Conservation (phyloP, 2,888 invertebrate species). For the Mythimna pallens region DNA sequence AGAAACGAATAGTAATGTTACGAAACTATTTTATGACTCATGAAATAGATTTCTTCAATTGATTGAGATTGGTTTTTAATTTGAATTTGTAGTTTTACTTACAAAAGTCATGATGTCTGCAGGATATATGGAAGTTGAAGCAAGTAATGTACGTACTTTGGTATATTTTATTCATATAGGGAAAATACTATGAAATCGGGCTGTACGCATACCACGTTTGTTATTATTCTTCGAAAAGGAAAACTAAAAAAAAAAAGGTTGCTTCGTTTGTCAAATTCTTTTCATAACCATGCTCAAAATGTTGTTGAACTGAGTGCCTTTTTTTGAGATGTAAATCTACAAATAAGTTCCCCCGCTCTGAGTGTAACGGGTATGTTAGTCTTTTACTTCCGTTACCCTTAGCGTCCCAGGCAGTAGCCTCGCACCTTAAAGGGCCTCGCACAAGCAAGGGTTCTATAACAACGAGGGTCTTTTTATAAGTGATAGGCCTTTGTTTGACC, state of each 20-base stretch:
- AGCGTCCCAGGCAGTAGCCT: too few species aligned
- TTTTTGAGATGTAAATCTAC: too few species aligned
- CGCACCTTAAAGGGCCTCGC: too few species aligned
- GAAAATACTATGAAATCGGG: slow-evolving; percentile 23
- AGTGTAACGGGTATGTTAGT: too few species aligned
- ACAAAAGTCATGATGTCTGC: slow-evolving; percentile 22
- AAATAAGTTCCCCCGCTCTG: too few species aligned
- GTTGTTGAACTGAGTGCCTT: too few species aligned
- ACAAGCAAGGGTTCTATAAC: too few species aligned
- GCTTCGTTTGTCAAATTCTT: too few species aligned
- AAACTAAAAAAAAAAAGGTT: not conserved
- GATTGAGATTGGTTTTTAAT: slow-evolving; percentile 11
- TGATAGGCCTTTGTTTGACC: too few species aligned
- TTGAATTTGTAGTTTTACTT: slow-evolving; percentile 21
- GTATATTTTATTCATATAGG: not conserved
- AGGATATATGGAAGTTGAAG: slow-evolving; percentile 4
- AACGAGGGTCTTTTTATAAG: too few species aligned
- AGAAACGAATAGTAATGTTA: slow-evolving; percentile 34
- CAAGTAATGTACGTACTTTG: slow-evolving; percentile 35
- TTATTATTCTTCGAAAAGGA: not conserved
- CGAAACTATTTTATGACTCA: slow-evolving; percentile 52
- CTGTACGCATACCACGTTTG: not conserved
- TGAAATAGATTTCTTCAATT: slow-evolving; percentile 53
- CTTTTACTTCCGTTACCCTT: too few species aligned
- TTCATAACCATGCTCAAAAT: too few species aligned